These are phyloP conservation scores for Macaca nemestrina DNA, from an alignment of 2,113 vertebrate genomes.

Conservation along the genomic window DNA sequence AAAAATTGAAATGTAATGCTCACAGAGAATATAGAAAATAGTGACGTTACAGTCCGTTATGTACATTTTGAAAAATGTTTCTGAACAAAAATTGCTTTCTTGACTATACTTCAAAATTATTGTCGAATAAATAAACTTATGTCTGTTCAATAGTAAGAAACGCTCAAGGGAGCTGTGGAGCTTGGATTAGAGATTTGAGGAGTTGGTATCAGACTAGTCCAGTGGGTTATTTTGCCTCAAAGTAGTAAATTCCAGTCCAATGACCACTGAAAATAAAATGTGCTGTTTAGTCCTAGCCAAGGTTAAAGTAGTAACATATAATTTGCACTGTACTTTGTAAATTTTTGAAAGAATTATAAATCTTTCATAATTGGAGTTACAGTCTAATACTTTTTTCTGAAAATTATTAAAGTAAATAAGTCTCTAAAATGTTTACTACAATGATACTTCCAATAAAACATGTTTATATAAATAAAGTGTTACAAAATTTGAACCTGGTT, in stretches of 20 bases:
- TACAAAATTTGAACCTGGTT: not conserved
- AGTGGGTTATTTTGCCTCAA: not conserved
- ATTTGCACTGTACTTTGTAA: constrained; percentile 12
- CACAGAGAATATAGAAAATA: not conserved
- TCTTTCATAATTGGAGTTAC: not conserved
- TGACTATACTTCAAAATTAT: not conserved
- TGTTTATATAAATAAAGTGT: not conserved
- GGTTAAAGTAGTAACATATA: not conserved
- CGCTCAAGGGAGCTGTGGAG: not conserved
- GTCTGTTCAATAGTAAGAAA: not conserved
- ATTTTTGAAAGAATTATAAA: constrained; percentile 5
- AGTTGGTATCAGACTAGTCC: not conserved
- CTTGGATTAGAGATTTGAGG: not conserved
- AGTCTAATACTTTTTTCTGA: not conserved
- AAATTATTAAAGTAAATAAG: not conserved
- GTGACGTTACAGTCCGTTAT: not conserved
- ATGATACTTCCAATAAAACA: not conserved
- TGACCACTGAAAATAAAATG: not conserved
- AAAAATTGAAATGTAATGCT: not conserved
- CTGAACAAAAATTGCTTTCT: constrained; percentile 32
- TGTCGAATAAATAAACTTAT: constrained; percentile 1
- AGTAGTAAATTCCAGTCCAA: not conserved
- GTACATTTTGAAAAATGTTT: constrained; percentile 7
- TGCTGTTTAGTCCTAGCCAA: not conserved
- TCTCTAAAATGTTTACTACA: not conserved